Base-by-base conservation (phyloP, 1,140 invertebrate genomes). In the Aphaenogaster ashmeadi region DNA sequence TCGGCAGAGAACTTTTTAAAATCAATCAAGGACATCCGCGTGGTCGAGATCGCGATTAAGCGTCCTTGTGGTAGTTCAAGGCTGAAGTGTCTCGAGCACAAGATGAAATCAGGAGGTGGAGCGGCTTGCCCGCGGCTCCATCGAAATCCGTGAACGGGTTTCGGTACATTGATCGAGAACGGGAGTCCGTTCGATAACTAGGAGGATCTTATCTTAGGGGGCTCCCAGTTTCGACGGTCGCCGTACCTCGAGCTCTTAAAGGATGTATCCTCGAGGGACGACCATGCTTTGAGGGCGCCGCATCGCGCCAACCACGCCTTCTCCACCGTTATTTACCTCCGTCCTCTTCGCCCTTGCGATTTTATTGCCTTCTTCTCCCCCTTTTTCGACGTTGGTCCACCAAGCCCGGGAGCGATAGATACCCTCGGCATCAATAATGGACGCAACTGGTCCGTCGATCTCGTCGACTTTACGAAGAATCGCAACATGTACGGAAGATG, bases 111-210 rank as follows among this genome's bases (percentile, higher is more conserved):
- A 58, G 75, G 62, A 71, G 86, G 80, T 77, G 62, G 88, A 90
- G 79, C 72, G 21, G 21, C 36, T 66, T 21, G 83, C 87, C 81
- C 47, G 78, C 66, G 78, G 83, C 89, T 38, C 81, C 62, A 67
- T 84, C 87, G 69, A 91, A 89, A 83, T 47, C 58, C 75, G 78
- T 84, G 86, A 85, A 90, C 81, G 88, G 89, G 89, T 80, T 87
- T 64, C 77, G 87, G 84, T 87, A 80, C 87, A 81, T 91, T 88
- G 90, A 88, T 91, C 72, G 84, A 91, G 85, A 92, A 92, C 93
- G 71, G 93, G 93, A 94, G 93, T 93, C 92, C 88, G 87, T 89
- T 92, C 92, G 93, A 94, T 93, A 94, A 94, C 93, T 93, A 93
- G 92, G 84, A 92, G 92, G 93, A 94, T 94, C 93, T 94, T 94